Evolutionary conservation across 2,113 vertebrate genomes (phyloP).

Genomic region (Sphaerodactylus townsendi): DNA sequence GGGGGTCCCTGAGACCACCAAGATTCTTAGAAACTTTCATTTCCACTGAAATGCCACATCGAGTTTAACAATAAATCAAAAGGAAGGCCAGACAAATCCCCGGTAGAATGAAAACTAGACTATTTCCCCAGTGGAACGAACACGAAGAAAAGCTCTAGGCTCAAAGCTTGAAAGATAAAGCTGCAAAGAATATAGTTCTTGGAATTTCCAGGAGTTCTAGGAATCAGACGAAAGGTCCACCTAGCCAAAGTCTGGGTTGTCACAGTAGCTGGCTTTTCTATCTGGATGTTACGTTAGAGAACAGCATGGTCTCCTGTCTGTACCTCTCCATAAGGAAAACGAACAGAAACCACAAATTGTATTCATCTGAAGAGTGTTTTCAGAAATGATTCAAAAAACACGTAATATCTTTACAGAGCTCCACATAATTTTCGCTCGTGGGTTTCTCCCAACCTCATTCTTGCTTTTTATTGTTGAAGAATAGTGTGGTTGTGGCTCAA

Average conservation of each 20-base stretch:
- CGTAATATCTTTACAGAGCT: too few relatives aligned
- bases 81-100: constrained; percentile 4
- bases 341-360: neutral
- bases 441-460: too few relatives aligned
- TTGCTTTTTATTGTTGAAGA: too few relatives aligned
- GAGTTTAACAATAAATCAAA: neutral
- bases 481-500: too few relatives aligned
- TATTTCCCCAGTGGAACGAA: constrained; percentile 11
- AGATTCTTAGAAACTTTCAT: constrained; percentile 49
- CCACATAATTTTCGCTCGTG: too few relatives aligned
- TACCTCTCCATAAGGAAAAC: neutral
- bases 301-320: neutral
- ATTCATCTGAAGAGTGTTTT: neutral
- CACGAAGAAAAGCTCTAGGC: constrained; percentile 14
- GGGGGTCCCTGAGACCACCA: constrained; percentile 41
- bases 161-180: constrained; percentile 21
- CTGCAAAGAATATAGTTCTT: neutral
- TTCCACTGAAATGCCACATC: constrained; percentile 15
- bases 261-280: neutral
- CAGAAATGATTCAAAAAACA: neutral
- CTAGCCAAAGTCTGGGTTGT: too few relatives aligned
- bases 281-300: neutral
- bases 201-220: too few relatives aligned
- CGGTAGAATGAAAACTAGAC: constrained; percentile 13
- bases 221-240: too few relatives aligned